phyloP scores from a whole-genome alignment of 2,888 invertebrate species.

The Anorthoa munda region DNA sequence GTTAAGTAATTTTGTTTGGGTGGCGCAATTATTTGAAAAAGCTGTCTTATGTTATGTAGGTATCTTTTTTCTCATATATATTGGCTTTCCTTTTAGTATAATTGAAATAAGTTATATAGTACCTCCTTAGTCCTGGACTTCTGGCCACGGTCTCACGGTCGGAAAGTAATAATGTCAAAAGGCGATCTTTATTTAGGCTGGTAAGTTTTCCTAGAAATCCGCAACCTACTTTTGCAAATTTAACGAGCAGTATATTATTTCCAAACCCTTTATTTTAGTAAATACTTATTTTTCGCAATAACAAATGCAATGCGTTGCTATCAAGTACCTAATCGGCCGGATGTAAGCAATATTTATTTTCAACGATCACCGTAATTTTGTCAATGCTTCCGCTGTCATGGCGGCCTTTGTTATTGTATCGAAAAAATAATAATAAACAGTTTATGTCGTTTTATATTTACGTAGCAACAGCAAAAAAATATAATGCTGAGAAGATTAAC shows the following conservation, averaged over 20 bases:
- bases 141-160: background rate
- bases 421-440: background rate
- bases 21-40: conserved; percentile 12
- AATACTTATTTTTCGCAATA: conserved; percentile 5
- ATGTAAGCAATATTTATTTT: conserved; percentile 32
- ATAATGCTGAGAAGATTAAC: background rate
- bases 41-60: background rate
- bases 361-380: conserved; percentile 24
- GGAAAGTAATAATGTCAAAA: background rate
- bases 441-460: background rate
- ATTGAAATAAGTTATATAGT: background rate
- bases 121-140: background rate
- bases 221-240: conserved; percentile 4
- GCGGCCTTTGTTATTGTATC: background rate
- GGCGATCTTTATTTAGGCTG: background rate
- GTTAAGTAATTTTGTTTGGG: conserved; percentile 14
- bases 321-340: conserved; percentile 34
- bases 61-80: background rate
- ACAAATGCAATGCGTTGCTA: conserved; percentile 6
- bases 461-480: background rate
- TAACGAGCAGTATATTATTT: background rate
- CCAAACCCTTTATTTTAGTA: background rate
- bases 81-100: background rate
- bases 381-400: conserved; percentile 34
- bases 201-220: conserved; percentile 4